These are phyloP conservation scores for Scaptomyza hsui DNA, from an alignment of 1,140 invertebrate genomes.

Conservation along the genomic window DNA sequence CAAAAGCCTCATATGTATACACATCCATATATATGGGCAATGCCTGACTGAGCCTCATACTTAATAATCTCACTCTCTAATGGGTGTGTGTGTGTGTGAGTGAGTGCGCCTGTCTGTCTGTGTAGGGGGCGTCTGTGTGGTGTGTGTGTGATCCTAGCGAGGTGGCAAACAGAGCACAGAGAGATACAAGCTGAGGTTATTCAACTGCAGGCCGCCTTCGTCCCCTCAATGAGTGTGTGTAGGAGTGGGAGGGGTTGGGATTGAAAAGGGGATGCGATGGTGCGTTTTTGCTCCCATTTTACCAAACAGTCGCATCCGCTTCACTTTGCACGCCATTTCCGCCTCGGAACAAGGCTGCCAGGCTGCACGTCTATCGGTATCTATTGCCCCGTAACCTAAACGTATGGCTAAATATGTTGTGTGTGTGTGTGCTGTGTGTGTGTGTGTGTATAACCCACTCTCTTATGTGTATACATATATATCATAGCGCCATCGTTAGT, in stretches of 20 bases:
- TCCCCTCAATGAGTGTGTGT: conserved; percentile 1
- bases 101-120: neutral
- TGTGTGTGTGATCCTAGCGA: conserved; percentile 49
- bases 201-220: conserved; percentile 65
- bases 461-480: neutral
- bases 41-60: conserved; percentile 79
- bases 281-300: conserved; percentile 77
- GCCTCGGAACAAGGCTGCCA: conserved; percentile 58
- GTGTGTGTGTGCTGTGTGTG: neutral
- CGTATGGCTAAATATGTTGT: conserved; percentile 13
- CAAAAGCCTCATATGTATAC: conserved; percentile 41
- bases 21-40: conserved; percentile 65
- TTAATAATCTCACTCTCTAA: conserved; percentile 59
- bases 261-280: conserved; percentile 65
- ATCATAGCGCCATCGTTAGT: conserved; percentile 43
- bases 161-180: conserved; percentile 7
- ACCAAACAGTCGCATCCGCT: conserved; percentile 75
- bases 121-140: conserved; percentile 3
- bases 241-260: conserved; percentile 32
- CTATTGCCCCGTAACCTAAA: conserved; percentile 43
- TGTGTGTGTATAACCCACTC: conserved; percentile 10
- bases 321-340: conserved; percentile 80
- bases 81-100: conserved; percentile 10
- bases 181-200: conserved; percentile 66
- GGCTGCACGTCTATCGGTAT: conserved; percentile 35